A percentile compares a stretch with the other conserved stretches of the same genome.
These are phyloP conservation scores for Choristoneura rosaceana DNA, from an alignment of 2,888 invertebrate genomes.

Conservation along the genomic window DNA sequence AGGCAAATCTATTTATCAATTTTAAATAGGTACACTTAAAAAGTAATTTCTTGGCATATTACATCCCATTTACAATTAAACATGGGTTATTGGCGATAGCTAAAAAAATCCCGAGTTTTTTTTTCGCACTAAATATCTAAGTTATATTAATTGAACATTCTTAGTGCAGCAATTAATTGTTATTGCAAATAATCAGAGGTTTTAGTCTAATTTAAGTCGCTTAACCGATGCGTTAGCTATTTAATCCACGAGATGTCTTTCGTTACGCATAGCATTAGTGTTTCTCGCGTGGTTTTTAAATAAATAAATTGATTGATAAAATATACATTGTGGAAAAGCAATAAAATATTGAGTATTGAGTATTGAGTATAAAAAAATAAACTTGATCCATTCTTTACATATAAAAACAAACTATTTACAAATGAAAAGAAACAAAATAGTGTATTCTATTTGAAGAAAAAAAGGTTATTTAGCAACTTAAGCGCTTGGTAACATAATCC, in stretches of 20 bases:
- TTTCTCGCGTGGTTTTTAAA: conserved; percentile 24
- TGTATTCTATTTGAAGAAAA: neutral
- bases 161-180: neutral
- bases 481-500: neutral
- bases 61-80: neutral
- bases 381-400: conserved; percentile 4
- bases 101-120: neutral
- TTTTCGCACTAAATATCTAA: too few relatives aligned
- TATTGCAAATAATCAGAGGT: neutral
- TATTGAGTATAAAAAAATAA: conserved; percentile 15
- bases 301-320: conserved; percentile 18
- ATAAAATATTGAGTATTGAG: too few relatives aligned
- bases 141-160: neutral
- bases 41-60: neutral
- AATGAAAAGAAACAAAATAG: conserved; percentile 11
- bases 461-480: neutral
- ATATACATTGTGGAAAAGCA: too few relatives aligned
- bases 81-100: neutral
- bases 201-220: neutral
- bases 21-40: too few relatives aligned
- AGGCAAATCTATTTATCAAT: neutral
- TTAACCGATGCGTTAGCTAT: neutral
- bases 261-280: conserved; percentile 12
- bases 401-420: conserved; percentile 8
- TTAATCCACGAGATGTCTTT: neutral